Evolutionary conservation across 2,797 vertebrate species (phyloP).

Genomic region (Tragelaphus eurycerus): DNA sequence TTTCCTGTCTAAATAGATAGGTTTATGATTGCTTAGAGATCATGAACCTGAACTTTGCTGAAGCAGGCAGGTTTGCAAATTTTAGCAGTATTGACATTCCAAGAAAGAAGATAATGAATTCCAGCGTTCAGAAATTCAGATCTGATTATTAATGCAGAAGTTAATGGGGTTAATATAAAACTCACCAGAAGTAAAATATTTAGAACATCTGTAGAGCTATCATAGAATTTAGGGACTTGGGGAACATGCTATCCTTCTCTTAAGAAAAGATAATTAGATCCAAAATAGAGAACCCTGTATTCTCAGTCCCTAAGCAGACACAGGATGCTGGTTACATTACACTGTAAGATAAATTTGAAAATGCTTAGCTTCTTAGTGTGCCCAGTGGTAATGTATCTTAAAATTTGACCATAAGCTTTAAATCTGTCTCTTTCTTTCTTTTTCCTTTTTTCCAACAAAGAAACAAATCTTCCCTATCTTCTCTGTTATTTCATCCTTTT

Average conservation of each 20-base stretch:
- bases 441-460: neutral
- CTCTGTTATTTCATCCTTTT: neutral
- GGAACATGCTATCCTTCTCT: neutral
- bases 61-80: conserved; percentile 45
- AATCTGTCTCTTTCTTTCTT: neutral
- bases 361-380: neutral
- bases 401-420: neutral
- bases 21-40: conserved; percentile 49
- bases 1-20: neutral
- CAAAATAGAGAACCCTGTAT: neutral
- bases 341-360: conserved; percentile 32
- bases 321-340: neutral
- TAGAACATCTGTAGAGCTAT: neutral
- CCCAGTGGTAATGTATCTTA: neutral
- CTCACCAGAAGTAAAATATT: conserved; percentile 6
- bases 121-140: conserved; percentile 19
- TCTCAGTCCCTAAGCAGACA: neutral
- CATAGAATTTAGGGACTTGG: neutral
- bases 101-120: conserved; percentile 39
- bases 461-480: neutral
- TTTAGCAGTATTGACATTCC: conserved; percentile 48
- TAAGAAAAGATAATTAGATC: neutral
- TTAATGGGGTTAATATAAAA: conserved; percentile 36
- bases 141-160: conserved; percentile 36
- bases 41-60: conserved; percentile 39